Base-by-base conservation (phyloP, 2,888 invertebrate species). In the Apodemia mormo region DNA sequence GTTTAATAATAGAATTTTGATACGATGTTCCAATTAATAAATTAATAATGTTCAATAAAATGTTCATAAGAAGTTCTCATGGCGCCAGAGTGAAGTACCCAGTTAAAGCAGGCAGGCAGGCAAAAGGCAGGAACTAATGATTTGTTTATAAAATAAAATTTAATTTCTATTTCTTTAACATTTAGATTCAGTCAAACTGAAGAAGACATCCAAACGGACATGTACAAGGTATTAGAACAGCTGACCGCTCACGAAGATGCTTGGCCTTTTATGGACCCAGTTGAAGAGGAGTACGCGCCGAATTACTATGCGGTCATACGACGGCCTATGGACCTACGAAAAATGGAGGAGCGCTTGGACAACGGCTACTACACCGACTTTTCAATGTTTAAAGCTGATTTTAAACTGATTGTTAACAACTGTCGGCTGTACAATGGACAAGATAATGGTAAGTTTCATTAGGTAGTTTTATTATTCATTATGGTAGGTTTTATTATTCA, bases 231-330 rank as follows among this genome's bases (percentile, higher is more conserved):
- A 71, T 92, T 98, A 71, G 97, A 98, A 84, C 95, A 96, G 80
- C 95, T 98, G 56, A 97, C 97, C 81, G 96, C 96, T 79, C 98
- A 98, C 84, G 96, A 97, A 71, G 98, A 98, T 85, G 97, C 98
- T 0, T 98, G 98, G 98, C 98, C 98, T 0, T 98, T 99, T 88
- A 94, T 97, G 84, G 97, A 98, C 82, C 97, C 98, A 0, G 98
- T 98, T 1, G 97, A 98, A 80, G 98, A 98, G 83, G 97, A 97
- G 81, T 97, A 97, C 84, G 98, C 98, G 0, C 98, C 98, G 0
- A 96, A 97, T 86, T 97, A 96, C 83, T 96, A 96, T 81, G 94
- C 96, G 0, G 95, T 96, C 43, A 96, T 96, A 58, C 87, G 96
- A 76, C 94, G 96, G 76, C 98, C 98, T 0, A 98, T 98, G 97